Base-by-base conservation (phyloP, 1,140 invertebrate genomes). In the Drosophila watanabei region DNA sequence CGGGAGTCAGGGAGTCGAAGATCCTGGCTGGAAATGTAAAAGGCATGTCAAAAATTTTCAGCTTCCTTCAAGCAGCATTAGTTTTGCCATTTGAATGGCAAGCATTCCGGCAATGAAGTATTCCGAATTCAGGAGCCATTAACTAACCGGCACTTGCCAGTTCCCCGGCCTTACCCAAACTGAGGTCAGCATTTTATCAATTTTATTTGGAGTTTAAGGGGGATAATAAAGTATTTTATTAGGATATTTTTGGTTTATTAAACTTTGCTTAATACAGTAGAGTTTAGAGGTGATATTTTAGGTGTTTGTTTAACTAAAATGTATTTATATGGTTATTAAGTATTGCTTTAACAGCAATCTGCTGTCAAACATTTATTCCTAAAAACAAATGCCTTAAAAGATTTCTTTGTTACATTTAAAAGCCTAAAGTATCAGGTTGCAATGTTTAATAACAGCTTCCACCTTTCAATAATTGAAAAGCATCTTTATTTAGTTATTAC, bases 41-140 rank as follows among this genome's bases (percentile, higher is more conserved):
- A 82, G 80, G 86, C 86, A 86, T 90, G 86, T 90, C 86, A 90
- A 58, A 86, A 90, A 79, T 79, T 75, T 80, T 41, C 70, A 79
- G 87, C 59, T 79, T 43, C 62, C 78, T 85, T 63, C 69, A 62
- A 57, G 70, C 45, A 59, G 51, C 70, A 73, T 84, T 89, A 79
- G 85, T 72, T 73, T 61, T 81, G 72, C 78, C 62, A 68, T 78
- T 79, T 89, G 81, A 88, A 79, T 89, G 81, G 63, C 77, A 84
- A 82, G 68, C 54, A 80, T 80, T 81, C 62, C 83, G 54, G 60
- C 56, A 70, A 68, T 49, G 28, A 70, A 63, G 63, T 48, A 77
- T 60, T 63, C 54, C 20, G 20, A 66, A 28, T 48, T 54, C 45
- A 63, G 41, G 68, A 54, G 60, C 65, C 76, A 82, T 62, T 51